Base-by-base conservation (phyloP, 2,113 vertebrate genomes). In the Rhodinocichla rosea region DNA sequence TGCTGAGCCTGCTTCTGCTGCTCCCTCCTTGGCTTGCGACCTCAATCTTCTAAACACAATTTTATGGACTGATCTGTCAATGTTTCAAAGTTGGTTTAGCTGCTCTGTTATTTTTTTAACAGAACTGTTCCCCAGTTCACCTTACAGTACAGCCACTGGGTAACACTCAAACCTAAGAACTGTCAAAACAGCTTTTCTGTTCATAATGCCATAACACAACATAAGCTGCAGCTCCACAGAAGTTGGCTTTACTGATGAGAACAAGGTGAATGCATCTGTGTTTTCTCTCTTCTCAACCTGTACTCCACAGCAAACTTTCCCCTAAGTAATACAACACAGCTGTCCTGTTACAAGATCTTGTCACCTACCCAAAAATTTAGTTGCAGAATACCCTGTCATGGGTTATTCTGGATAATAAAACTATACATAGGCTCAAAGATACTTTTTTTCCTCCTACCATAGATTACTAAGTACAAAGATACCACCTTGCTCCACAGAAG, bases 371-470 rank as follows among this genome's bases (percentile, higher is more conserved):
- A 40, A 74, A 87, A 45, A 77, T 23, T 42, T 12, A 82, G 20
- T 44, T 28, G n/a, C 44, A 68, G 39, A 82, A 82, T 44, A 68
- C 30, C 27, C 45, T 70, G 50, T 27, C 50, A 19, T 7, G 47
- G 12, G 33, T 55, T 78, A 53, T n/a, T 78, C 32, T 26, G 20
- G 19, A 28, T 40, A 91, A 85, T 15, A 64, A 52, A 91, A 75
- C 19, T 11, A 30, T 5, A 55, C 18, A 35, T 1, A 63, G 15
- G 39, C 45, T 63, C 60, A 53, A 65, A 62, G 12, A 65, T 30
- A 56, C 11, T 4, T 30, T 9, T 21, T 2, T 2, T 0, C 49
- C 45, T 49, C n/a, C 23, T 19, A 9, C 20, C 10, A n/a, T 2
- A 65, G 37, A 53, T 37, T 57, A 77, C 55, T 39, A 50, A 47